Evolutionary conservation across 2,797 vertebrate species (phyloP).

Genomic region (Tokudaia muenninki): DNA sequence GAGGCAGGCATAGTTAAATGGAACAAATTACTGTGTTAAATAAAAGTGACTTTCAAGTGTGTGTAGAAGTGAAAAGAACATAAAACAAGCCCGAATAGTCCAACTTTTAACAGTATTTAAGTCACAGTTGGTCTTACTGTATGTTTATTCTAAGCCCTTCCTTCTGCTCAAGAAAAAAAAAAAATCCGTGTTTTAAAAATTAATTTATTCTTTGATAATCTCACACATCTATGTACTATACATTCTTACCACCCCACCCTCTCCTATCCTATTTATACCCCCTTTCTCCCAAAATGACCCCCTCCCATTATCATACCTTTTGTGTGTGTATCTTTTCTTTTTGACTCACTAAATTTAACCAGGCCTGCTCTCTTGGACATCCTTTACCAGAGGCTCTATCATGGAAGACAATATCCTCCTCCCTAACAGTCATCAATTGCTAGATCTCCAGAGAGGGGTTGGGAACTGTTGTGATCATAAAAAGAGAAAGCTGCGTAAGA

Average conservation of each 20-base stretch:
- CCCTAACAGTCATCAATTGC: neutral
- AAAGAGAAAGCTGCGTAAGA: too few relatives aligned
- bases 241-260: neutral
- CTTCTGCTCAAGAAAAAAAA: neutral
- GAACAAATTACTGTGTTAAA: neutral
- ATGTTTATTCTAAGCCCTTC: neutral
- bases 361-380: neutral
- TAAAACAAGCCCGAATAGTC: fast-evolving
- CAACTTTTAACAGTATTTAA: fast-evolving
- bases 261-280: neutral
- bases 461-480: too few relatives aligned
- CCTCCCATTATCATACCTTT: neutral
- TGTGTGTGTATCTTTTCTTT: neutral
- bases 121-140: fast-evolving
- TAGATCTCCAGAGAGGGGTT: neutral
- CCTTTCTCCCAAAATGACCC: neutral
- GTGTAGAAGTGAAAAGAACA: neutral
- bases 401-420: neutral
- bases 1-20: neutral
- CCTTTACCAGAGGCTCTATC: neutral
- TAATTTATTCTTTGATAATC: neutral
- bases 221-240: neutral
- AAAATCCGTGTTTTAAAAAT: neutral
- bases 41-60: neutral
- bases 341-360: neutral